Conservation (phyloP, 1,140 invertebrate species). For the Colletes latitarsis region DNA sequence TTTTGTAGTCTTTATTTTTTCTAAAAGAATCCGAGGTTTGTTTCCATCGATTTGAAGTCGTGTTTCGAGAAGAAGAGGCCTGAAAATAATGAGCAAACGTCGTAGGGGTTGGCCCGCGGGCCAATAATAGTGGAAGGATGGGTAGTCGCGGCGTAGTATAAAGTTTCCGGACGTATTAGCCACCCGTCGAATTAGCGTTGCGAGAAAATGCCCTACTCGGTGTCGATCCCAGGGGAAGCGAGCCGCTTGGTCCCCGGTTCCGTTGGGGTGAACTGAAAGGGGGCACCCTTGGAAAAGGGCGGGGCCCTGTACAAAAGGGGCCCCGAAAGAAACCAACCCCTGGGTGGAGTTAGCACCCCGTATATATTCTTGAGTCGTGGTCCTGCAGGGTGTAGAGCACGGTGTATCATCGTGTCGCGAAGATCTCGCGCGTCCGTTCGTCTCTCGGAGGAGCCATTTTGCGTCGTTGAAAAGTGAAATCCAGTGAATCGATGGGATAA, state of each 20-base stretch:
- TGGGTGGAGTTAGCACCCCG: slow-evolving; percentile 78
- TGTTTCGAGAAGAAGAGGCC: slow-evolving; percentile 43
- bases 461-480: not conserved
- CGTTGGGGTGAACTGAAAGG: slow-evolving; percentile 58
- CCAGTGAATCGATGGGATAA: slow-evolving; percentile 1
- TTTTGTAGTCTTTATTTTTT: too few relatives aligned
- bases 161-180: slow-evolving; percentile 69
- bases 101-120: slow-evolving; percentile 1
- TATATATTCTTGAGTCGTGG: slow-evolving; percentile 64
- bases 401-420: slow-evolving; percentile 57
- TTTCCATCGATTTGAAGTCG: slow-evolving; percentile 56
- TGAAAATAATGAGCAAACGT: slow-evolving; percentile 43
- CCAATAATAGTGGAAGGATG: slow-evolving; percentile 68
- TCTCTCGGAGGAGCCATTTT: too few relatives aligned
- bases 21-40: not conserved
- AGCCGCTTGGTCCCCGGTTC: slow-evolving; percentile 11
- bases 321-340: slow-evolving; percentile 76
- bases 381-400: slow-evolving; percentile 66
- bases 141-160: slow-evolving; percentile 66
- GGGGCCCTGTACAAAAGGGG: slow-evolving; percentile 62
- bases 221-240: slow-evolving; percentile 68
- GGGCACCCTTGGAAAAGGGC: slow-evolving; percentile 51
- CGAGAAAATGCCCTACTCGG: slow-evolving; percentile 72
- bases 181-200: slow-evolving; percentile 76
- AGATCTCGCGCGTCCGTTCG: slow-evolving; percentile 12